A percentile compares a stretch with the other conserved stretches of the same genome.
Evolutionary conservation across 2,888 invertebrate species (phyloP).

Genomic region (Oxycera nigricornis): DNA sequence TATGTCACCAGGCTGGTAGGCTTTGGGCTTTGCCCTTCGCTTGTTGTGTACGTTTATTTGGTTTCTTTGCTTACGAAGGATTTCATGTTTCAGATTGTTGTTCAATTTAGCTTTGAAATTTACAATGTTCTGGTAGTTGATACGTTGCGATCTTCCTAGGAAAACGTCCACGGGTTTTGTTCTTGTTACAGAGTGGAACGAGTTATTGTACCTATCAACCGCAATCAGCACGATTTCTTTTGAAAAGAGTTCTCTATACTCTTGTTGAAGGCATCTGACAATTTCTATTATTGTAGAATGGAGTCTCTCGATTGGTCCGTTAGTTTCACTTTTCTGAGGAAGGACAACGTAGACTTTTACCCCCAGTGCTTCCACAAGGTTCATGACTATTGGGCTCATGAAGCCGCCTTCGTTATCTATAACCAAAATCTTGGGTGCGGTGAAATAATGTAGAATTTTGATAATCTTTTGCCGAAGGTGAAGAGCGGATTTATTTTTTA

Average conservation of each 20-base stretch:
- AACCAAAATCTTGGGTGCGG: not conserved
- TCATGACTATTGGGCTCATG: not conserved
- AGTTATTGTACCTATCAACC: constrained; percentile 46
- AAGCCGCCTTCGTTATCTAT: not conserved
- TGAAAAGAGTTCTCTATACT: not conserved
- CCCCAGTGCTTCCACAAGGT: not conserved
- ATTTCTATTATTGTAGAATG: not conserved
- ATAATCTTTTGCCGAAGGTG: constrained; percentile 44
- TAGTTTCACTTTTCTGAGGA: not conserved
- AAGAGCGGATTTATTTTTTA: constrained; percentile 39
- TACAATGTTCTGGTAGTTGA: constrained; percentile 37
- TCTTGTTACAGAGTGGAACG: constrained; percentile 45
- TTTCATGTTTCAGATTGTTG: constrained; percentile 1
- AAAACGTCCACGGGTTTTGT: constrained; percentile 46
- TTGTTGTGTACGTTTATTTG: not conserved
- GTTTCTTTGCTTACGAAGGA: not conserved
- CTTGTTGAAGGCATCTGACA: not conserved
- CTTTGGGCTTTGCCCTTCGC: not conserved
- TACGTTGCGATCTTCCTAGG: constrained; percentile 42
- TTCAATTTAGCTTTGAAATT: constrained; percentile 11
- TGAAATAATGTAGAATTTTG: constrained; percentile 40
- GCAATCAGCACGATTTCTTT: not conserved
- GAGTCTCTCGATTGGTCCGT: not conserved
- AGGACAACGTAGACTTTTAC: not conserved
- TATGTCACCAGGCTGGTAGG: not conserved